Percentiles rank a stretch among this genome's conserved stretches.
These are phyloP conservation scores for Corythucha ciliata DNA, from an alignment of 2,888 invertebrate species.

Conservation along the genomic window DNA sequence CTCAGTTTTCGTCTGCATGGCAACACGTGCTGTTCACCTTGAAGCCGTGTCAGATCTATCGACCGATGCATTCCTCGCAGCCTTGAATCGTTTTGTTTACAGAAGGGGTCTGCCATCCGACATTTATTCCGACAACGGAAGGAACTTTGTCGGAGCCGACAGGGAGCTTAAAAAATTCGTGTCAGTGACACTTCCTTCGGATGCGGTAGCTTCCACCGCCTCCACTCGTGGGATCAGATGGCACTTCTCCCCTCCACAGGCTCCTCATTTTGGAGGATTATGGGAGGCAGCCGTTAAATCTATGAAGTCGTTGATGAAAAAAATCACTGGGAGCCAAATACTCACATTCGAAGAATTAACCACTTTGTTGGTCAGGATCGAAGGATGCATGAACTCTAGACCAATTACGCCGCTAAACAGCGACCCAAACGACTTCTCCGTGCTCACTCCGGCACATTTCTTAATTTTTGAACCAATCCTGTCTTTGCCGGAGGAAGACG, in stretches of 20 bases:
- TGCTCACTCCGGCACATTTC: constrained; percentile 38
- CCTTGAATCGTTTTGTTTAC: constrained; percentile 37
- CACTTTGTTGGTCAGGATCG: constrained; percentile 34
- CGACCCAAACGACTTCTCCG: constrained; percentile 30
- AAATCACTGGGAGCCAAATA: constrained; percentile 27
- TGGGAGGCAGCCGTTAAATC: constrained; percentile 38
- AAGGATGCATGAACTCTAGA: constrained; percentile 37
- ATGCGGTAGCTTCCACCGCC: constrained; percentile 26
- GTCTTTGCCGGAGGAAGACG: constrained; percentile 32
- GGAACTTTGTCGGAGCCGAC: constrained; percentile 39
- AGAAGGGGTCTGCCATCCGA: constrained; percentile 35
- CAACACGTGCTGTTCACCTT: constrained; percentile 37
- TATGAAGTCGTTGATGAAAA: constrained; percentile 35
- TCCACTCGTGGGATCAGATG: constrained; percentile 34
- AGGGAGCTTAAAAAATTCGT: constrained; percentile 9
- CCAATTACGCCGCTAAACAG: constrained; percentile 35
- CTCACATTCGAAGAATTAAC: constrained; percentile 36
- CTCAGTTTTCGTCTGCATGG: constrained; percentile 36
- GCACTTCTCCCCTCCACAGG: constrained; percentile 29
- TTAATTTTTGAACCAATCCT: constrained; percentile 33
- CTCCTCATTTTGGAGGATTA: constrained; percentile 37
- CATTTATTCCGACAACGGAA: constrained; percentile 39
- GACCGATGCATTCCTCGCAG: constrained; percentile 37
- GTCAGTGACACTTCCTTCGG: background rate
- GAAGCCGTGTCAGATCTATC: constrained; percentile 37